Evolutionary conservation across 2,888 invertebrate species (phyloP), one percentile per base, ranked within the genome.

Genomic region (Patella caerulea): DNA sequence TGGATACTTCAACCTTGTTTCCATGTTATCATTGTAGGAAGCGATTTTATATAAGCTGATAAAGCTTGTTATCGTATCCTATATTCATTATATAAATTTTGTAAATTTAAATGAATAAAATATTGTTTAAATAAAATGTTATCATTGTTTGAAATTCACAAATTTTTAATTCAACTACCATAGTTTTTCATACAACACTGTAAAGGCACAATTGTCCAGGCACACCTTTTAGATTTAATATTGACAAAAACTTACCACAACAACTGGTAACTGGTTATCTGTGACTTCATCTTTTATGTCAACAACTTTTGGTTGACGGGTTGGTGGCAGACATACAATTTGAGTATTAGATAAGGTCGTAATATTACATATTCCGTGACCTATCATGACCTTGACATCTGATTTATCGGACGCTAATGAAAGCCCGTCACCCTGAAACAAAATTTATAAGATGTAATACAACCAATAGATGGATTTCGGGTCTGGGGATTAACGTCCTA

Each of bases 311-410:
- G 98, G 98, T 91, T 98, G 97, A 76, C 94, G 93, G 89, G 95
- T 95, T 2, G 99, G 98, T 15, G 98, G 98, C 53, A 96, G 96
- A 92, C 99, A 99, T 14, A 98, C 95, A 19, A 99, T 93, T 91
- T 98, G 98, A 65, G 95, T 95, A 90, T 95, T 94, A 2, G 98
- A 97, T 72, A 99, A 93, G 81, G 98, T 96, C 2, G 98, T 98
- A 17, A 99, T 97, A 92, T 98, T 98, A 90, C 99, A 99, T 55
- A 95, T 94, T 87, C 95, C 94, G 5, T 94, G 94, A 5, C 99
- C 99, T 84, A 99, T 97, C 24, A 96, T 97, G 5, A 99, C 98
- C 85, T 95, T 94, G 0, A 98, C 96, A 92, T 98, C 99, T 9
- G 96, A 94, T 91, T 98, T 97, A 91, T 97, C 97, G 88, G 97